Base-by-base conservation (phyloP, 2,113 vertebrate species). In the Hippocampus comes region DNA sequence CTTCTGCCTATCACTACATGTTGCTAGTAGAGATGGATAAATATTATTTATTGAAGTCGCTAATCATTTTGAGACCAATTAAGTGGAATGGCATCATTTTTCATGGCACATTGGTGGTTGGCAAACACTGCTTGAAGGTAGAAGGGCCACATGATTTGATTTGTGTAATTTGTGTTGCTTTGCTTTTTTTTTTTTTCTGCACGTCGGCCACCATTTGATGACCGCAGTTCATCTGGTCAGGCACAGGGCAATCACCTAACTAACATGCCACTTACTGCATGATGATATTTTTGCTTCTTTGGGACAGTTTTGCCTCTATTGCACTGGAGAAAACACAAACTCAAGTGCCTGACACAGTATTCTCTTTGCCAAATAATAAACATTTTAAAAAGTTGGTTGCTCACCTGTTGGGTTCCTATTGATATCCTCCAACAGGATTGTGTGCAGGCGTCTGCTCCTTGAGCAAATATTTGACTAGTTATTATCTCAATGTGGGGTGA, bases 321-420 rank as follows among this genome's bases (percentile, higher is more conserved):
- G 20, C 20, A 48, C 7, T 67, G n/a, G 42, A 14, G 65, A 25
- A 65, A 76, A 73, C 11, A 9, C 15, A 38, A 43, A 14, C 63
- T 63, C 2, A 78, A 81, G 63, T 84, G 76, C 78, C 73, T 86
- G 78, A 1, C 73, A 70, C 67, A 79, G 65, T 79, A 55, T 74
- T 76, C 66, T 78, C 68, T 76, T 76, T 85, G 80, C 82, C 83
- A 86, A 90, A 91, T 90, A 90, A 91, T 34, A 38, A 34, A 12
- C 89, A 76, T 74, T 14, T 12, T 90, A 21, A 67, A 68, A 15
- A 87, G 76, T 73, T 25, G 53, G n/a, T 46, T 76, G 9, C 59
- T 68, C 2, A 76, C 72, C 25, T 21, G 74, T 17, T 42, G 57
- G 41, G 9, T 3, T 48, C 3, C 64, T 1, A 21, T 63, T 72